A percentile compares a stretch with the other conserved stretches of the same genome.
These are phyloP conservation scores for Galago senegalensis DNA, from an alignment of 2,797 vertebrate species.

Conservation along the genomic window DNA sequence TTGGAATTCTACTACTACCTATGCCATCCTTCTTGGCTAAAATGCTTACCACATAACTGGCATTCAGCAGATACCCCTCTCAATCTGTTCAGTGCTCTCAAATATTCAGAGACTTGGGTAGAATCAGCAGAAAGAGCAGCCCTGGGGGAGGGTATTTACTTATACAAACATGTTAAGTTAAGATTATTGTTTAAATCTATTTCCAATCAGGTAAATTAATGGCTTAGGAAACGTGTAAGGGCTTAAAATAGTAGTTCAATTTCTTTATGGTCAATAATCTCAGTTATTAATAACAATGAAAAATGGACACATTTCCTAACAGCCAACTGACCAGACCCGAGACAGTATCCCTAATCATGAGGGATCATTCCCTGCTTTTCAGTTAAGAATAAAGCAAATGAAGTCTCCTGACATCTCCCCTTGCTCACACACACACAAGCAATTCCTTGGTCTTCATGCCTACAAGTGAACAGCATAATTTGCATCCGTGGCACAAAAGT, in stretches of 20 bases:
- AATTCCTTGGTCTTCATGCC: slow-evolving; percentile 5
- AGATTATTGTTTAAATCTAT: background rate
- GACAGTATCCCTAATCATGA: slow-evolving; percentile 14
- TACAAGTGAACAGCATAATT: slow-evolving; percentile 46
- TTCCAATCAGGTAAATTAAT: background rate
- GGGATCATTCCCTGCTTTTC: slow-evolving; percentile 62
- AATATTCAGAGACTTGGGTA: background rate
- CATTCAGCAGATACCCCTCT: background rate
- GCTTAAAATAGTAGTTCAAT: slow-evolving; percentile 8
- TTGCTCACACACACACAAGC: background rate
- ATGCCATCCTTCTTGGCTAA: background rate
- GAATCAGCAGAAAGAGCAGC: background rate
- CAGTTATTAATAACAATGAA: slow-evolving; percentile 42
- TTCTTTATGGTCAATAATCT: slow-evolving; percentile 9
- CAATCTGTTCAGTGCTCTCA: background rate
- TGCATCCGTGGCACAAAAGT: slow-evolving; percentile 69
- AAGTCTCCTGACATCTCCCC: slow-evolving; percentile 56
- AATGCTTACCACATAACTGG: background rate
- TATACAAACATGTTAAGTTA: background rate
- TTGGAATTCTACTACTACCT: background rate
- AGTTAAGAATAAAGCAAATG: slow-evolving; percentile 57
- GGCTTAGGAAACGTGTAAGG: slow-evolving; percentile 11
- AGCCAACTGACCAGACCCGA: background rate
- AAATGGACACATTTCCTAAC: background rate
- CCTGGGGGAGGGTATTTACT: background rate